Evolutionary conservation across 2,888 invertebrate species (phyloP).

Genomic region (Meghimatium bilineatum): DNA sequence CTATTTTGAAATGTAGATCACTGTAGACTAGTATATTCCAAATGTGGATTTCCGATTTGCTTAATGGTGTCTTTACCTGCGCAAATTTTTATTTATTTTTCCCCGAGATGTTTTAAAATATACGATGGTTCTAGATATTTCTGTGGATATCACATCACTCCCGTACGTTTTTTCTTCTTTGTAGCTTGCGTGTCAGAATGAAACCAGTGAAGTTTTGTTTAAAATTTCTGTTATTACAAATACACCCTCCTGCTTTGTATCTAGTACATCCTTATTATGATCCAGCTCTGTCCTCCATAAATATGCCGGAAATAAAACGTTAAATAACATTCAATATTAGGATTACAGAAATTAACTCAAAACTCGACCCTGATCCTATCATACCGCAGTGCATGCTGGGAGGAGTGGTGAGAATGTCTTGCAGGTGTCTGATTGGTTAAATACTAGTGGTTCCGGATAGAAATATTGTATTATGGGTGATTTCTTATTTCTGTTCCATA

Average conservation of each 20-base stretch:
- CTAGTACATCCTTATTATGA: not conserved
- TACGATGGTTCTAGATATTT: not conserved
- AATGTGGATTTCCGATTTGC: slow-evolving; percentile 27
- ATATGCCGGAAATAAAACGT: slow-evolving; percentile 12
- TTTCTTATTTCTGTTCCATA: not conserved
- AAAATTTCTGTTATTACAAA: not conserved
- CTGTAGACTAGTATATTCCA: not conserved
- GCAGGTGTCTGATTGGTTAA: not conserved
- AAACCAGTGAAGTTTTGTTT: not conserved
- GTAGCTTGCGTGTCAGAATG: not conserved
- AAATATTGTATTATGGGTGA: not conserved
- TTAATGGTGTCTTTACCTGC: slow-evolving; percentile 3
- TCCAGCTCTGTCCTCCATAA: not conserved
- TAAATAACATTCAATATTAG: slow-evolving; percentile 1
- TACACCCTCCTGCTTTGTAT: not conserved
- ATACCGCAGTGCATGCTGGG: not conserved
- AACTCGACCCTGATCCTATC: not conserved
- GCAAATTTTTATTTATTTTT: slow-evolving; percentile 12
- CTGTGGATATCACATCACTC: not conserved
- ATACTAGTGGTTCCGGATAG: not conserved
- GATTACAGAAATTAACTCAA: not conserved
- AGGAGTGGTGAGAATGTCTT: not conserved
- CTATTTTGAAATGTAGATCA: not conserved
- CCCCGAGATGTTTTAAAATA: not conserved
- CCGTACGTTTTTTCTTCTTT: not conserved